Evolutionary conservation across 2,113 vertebrate genomes (phyloP).

Genomic region (Ageneiosus marmoratus): DNA sequence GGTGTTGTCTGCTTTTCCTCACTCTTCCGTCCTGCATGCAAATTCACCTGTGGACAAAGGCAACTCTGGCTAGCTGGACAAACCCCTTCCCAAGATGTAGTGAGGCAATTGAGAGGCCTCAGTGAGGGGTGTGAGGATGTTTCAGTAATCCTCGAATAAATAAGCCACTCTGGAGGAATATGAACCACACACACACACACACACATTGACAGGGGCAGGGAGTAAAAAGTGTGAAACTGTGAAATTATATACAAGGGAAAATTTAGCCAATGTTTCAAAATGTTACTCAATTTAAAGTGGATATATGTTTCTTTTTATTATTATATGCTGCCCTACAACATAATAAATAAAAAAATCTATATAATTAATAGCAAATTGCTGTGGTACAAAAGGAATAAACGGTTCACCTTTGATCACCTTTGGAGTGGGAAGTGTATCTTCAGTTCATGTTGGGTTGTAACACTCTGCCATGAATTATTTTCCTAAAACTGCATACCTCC

Average conservation of each 20-base stretch:
- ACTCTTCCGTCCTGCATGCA: conserved; percentile 65
- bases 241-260: not conserved
- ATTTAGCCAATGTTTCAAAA: not conserved
- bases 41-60: conserved; percentile 78
- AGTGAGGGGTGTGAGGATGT: conserved; percentile 77
- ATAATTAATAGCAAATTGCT: not conserved
- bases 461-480: not conserved
- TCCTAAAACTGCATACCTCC: not conserved
- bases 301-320: not conserved
- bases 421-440: not conserved
- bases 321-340: not conserved
- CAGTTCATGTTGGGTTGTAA: not conserved
- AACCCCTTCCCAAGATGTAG: conserved; percentile 77
- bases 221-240: not conserved
- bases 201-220: too few species aligned
- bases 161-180: conserved; percentile 68
- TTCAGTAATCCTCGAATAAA: conserved; percentile 83
- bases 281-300: not conserved
- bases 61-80: conserved; percentile 70
- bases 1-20: conserved; percentile 51
- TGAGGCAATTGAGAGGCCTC: conserved; percentile 60
- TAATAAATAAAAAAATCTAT: too few species aligned
- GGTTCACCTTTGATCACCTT: not conserved
- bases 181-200: conserved; percentile 30
- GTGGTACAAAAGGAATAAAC: not conserved